Base-by-base conservation (phyloP, 1,140 invertebrate species). In the Araneus ventricosus region DNA sequence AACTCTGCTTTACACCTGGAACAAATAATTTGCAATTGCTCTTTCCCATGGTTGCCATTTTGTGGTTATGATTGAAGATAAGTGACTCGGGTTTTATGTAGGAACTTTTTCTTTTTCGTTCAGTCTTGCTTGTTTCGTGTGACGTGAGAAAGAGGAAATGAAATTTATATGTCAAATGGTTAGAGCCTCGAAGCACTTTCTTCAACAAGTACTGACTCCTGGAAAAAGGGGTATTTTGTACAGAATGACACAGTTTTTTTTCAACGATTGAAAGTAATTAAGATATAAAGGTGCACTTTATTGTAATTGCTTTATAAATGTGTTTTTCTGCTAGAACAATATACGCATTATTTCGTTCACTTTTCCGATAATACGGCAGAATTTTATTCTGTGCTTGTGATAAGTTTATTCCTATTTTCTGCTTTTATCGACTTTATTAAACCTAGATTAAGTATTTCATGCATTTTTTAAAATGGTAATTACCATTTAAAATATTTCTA, bases 131-230 rank as follows among this genome's bases (percentile, higher is more conserved):
- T 91, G 89, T 84, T 91, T 91, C 84, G 37, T 39, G 45, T 63
- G 89, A 91, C 59, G 89, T 84, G 79, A 41, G 89, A 91, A 91
- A 91, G 70, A 79, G 89, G 89, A 85, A 91, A 91, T 67, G 79
- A 84, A 63, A 91, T 59, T 91, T 91, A 27, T 63, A 45, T 59
- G 52, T 90, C 88, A 90, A 57, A 90, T 37, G 8, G 45, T 67
- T n/a, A 37, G 1, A 61, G 30, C 30, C 85, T 61, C 30, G 27
- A 34, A 87, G 24, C 39, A 45, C 24, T 84, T 45, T 52, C 24
- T n/a, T 27, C 45, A 52, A 6, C 0, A 27, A 5, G 27, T 10
- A 52, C 5, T 84, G 22, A 30, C 27, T 30, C 3, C 5, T 24
- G 20, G 6, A 20, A 34, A 22, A 34, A 30, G 30, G 6, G 20